phyloP scores from a whole-genome alignment of 2,113 vertebrate genomes.

The Lepus timidus region DNA sequence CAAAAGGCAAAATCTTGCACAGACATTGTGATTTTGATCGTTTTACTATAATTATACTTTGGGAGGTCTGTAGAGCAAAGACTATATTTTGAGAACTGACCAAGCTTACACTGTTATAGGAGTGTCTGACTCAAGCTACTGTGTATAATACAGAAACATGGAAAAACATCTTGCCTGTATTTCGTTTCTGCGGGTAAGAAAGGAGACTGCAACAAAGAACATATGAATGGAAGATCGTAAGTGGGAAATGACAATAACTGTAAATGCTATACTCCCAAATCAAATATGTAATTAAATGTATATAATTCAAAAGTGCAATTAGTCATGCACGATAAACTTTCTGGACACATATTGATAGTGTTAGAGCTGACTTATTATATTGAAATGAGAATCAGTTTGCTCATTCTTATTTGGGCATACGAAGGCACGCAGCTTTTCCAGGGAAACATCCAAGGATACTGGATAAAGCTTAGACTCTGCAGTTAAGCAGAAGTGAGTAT shows the following conservation, averaged over 20 bases:
- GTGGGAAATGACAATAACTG: constrained; percentile 57
- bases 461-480: neutral
- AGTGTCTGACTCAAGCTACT: neutral
- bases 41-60: constrained; percentile 18
- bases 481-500: neutral
- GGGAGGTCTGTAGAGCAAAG: neutral
- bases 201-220: constrained; percentile 22
- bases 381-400: constrained; percentile 74
- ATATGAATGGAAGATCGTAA: constrained; percentile 10
- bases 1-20: constrained; percentile 52
- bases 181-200: constrained; percentile 16
- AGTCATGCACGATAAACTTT: constrained; percentile 70
- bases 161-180: neutral
- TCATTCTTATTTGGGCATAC: constrained; percentile 46
- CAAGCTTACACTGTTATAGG: neutral
- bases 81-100: neutral
- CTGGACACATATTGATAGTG: constrained; percentile 58
- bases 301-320: constrained; percentile 79
- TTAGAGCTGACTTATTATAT: constrained; percentile 39
- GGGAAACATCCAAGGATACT: neutral
- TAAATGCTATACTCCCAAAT: constrained; percentile 72
- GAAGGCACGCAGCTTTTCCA: constrained; percentile 61
- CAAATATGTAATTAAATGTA: constrained; percentile 77
- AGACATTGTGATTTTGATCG: neutral
- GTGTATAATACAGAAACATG: neutral